Evolutionary conservation across 2,888 invertebrate genomes (phyloP), one percentile per base, ranked within the genome.

Genomic region (Phaonia tiefii): DNA sequence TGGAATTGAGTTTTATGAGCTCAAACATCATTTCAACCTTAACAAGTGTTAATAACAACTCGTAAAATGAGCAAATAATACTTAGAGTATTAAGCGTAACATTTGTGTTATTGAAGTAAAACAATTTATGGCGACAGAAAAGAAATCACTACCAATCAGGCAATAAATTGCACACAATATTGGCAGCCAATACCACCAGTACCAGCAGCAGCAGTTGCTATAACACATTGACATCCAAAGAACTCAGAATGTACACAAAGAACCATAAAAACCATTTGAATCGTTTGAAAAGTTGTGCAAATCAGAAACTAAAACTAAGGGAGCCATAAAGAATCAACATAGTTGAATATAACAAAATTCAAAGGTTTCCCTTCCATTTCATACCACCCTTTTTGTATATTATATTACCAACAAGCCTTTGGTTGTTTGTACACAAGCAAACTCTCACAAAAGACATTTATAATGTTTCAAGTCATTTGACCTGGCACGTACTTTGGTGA

Each of bases 401-500:
- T n/a, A 46, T 46, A n/a, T n/a, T n/a, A 17, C 46, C 46, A 13
- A 15, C n/a, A n/a, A n/a, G 17, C 46, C 15, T 46, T 46, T 7
- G 46, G n/a, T 46, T 46, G 46, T 42, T 11, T 11, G 37, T 37
- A 10, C n/a, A n/a, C 37, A 37, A 37, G 7, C 44, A 56, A 65
- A 44, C 44, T 8, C 15, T 8, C 25, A 31, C 31, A 31, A 13
- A 67, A n/a, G 7, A 70, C 69, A 42, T 22, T 54, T 70, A 71
- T 54, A 63, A 37, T 20, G 56, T 22, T 31, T 44, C 7, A 44
- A 66, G 65, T 66, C 65, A 69, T 75, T 70, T 79, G 70, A 71
- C 79, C 79, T 49, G 66, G 58, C 79, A 79, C 79, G 79, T 79
- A 79, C 49, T 75, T 79, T 63, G 74, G 63, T 2, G 2, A 42